Evolutionary conservation across 2,113 vertebrate species (phyloP).

Genomic region (Pangasianodon hypophthalmus): DNA sequence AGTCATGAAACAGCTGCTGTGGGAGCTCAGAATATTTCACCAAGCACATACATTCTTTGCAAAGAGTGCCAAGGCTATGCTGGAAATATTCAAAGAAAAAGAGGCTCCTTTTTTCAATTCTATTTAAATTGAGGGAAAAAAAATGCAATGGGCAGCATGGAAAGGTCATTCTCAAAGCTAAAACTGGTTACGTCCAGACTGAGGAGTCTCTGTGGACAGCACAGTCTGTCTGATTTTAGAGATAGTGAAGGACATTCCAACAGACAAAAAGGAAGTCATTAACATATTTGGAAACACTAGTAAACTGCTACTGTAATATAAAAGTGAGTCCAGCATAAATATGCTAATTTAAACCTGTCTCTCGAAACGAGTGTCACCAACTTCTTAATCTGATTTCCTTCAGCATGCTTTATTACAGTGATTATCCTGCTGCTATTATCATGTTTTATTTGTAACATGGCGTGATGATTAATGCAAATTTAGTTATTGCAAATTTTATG

Average conservation of each 20-base stretch:
- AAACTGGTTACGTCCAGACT: background rate
- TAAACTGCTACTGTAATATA: background rate
- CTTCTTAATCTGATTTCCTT: background rate
- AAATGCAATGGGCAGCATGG: background rate
- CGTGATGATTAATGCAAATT: background rate
- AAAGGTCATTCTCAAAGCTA: slow-evolving; percentile 26
- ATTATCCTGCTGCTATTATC: background rate
- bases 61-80: slow-evolving; percentile 1
- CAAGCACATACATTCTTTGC: background rate
- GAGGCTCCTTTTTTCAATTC: background rate
- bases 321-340: background rate
- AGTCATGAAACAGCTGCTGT: slow-evolving; percentile 2
- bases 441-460: background rate
- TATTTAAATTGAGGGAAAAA: background rate
- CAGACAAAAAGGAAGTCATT: background rate
- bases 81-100: slow-evolving; percentile 7
- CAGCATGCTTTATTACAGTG: background rate
- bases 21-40: slow-evolving; percentile 21
- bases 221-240: background rate
- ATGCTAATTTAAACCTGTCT: slow-evolving; percentile 10
- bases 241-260: slow-evolving; percentile 16
- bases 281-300: slow-evolving; percentile 5
- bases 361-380: background rate
- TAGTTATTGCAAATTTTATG: background rate
- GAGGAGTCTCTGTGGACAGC: slow-evolving; percentile 6